Evolutionary conservation across 2,888 invertebrate species (phyloP).

Genomic region (Pyrrhia umbra): DNA sequence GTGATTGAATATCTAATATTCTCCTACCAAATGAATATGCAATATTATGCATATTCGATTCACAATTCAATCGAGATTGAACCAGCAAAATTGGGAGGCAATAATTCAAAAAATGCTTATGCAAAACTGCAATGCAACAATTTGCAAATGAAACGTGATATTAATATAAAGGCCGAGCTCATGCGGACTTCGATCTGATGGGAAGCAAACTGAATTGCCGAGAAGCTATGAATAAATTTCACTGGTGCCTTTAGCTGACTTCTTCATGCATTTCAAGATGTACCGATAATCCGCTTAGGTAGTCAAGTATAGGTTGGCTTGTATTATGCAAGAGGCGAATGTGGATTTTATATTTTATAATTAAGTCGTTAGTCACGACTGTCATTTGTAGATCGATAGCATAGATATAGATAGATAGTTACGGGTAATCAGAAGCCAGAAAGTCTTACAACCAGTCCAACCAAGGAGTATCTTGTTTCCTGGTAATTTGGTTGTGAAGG

Average conservation of each 20-base stretch:
- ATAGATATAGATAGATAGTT: too few relatives aligned
- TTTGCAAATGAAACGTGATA: constrained; percentile 4
- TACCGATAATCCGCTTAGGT: constrained; percentile 59
- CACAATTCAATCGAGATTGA: not conserved
- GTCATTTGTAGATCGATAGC: too few relatives aligned
- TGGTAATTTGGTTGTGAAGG: too few relatives aligned
- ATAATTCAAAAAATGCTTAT: constrained; percentile 30
- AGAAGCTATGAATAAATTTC: constrained; percentile 73
- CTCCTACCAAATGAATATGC: constrained; percentile 21
- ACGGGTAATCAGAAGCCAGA: too few relatives aligned
- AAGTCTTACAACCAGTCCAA: too few relatives aligned
- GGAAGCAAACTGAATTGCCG: constrained; percentile 54
- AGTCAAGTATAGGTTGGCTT: constrained; percentile 19
- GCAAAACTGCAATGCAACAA: constrained; percentile 29
- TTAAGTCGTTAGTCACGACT: too few relatives aligned
- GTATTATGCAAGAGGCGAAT: constrained; percentile 28
- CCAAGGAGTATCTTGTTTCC: too few relatives aligned
- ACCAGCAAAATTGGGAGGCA: constrained; percentile 26
- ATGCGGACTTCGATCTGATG: constrained; percentile 31
- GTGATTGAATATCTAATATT: too few relatives aligned
- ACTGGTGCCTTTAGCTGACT: constrained; percentile 56
- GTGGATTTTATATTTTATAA: not conserved
- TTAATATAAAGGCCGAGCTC: constrained; percentile 28
- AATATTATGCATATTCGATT: constrained; percentile 36
- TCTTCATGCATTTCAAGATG: constrained; percentile 64